A percentile compares a stretch with the other conserved stretches of the same genome.
phyloP scores from a whole-genome alignment of 2,888 invertebrate species.

The Pandemis corylana region DNA sequence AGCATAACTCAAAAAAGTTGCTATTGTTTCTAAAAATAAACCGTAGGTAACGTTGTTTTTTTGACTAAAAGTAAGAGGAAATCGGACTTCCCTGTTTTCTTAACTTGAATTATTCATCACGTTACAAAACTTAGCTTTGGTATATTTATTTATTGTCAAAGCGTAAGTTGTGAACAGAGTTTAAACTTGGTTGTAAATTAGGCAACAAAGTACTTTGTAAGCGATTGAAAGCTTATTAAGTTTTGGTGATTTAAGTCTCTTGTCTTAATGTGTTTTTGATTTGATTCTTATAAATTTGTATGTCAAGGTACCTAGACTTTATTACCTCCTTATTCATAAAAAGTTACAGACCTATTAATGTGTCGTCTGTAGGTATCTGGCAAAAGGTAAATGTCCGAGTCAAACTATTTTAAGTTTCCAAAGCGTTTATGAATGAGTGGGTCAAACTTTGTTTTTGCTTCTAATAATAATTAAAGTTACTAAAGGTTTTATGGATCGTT shows the following conservation, averaged over 20 bases:
- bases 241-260: neutral
- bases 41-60: too few relatives aligned
- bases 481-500: too few relatives aligned
- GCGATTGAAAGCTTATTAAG: slow-evolving; percentile 11
- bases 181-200: slow-evolving; percentile 16
- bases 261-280: slow-evolving; percentile 8
- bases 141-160: slow-evolving; percentile 3
- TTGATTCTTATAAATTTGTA: neutral
- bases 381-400: too few relatives aligned
- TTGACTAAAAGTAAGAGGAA: neutral
- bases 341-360: too few relatives aligned
- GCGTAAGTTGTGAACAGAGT: neutral
- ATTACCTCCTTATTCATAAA: too few relatives aligned
- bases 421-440: too few relatives aligned
- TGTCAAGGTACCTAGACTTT: neutral
- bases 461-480: too few relatives aligned
- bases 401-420: too few relatives aligned
- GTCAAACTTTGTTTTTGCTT: too few relatives aligned
- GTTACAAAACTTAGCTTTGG: neutral
- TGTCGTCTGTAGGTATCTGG: too few relatives aligned
- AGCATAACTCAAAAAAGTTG: too few relatives aligned
- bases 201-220: slow-evolving; percentile 18
- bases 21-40: too few relatives aligned
- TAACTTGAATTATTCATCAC: neutral
- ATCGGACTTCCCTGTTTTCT: neutral